These are phyloP conservation scores for Neotoma lepida DNA, from an alignment of 2,113 vertebrate genomes.

Conservation along the genomic window DNA sequence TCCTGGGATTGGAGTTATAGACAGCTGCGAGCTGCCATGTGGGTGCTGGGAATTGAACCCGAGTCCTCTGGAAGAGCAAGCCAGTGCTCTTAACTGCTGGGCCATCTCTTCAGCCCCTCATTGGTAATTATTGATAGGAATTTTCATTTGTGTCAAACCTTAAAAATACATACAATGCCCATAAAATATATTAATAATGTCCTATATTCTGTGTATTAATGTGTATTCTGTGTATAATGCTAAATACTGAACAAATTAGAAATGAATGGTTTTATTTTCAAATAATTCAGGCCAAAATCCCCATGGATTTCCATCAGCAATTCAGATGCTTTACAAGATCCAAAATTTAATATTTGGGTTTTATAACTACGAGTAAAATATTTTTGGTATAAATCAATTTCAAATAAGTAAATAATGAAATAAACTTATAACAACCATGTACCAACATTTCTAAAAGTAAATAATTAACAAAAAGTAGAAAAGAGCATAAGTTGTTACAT, in stretches of 20 bases:
- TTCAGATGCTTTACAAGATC: background rate
- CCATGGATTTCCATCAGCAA: background rate
- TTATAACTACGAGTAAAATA: conserved; percentile 13
- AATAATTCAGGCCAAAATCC: background rate
- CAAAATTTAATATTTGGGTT: background rate
- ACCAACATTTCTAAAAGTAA: conserved; percentile 14
- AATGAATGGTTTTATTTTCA: conserved; percentile 23
- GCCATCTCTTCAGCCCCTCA: background rate
- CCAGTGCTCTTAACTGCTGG: background rate
- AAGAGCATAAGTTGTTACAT: background rate
- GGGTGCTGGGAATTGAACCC: background rate
- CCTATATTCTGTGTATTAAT: background rate
- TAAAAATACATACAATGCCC: background rate
- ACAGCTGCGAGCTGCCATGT: background rate
- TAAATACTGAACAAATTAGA: background rate
- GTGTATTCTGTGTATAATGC: background rate
- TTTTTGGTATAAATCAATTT: conserved; percentile 53
- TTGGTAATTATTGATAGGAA: background rate
- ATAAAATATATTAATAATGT: background rate
- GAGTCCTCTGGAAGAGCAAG: background rate
- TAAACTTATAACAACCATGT: background rate
- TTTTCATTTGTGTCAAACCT: background rate
- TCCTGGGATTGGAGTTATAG: background rate
- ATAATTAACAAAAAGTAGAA: background rate
- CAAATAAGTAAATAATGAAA: conserved; percentile 41